phyloP scores from a whole-genome alignment of 1,140 invertebrate genomes.

The Trichonephila inaurata region DNA sequence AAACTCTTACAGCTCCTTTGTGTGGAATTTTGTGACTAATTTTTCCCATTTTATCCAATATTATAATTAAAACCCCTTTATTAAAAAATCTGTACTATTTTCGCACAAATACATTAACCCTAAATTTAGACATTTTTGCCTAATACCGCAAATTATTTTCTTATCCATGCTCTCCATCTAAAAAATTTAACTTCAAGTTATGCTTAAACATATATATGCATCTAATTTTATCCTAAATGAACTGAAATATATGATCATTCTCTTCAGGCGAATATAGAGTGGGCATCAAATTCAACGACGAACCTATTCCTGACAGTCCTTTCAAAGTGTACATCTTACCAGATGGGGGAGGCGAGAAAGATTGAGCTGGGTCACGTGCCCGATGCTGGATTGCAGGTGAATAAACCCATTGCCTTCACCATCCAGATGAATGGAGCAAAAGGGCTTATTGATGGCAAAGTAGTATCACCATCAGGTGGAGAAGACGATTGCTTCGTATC shows the following conservation, averaged over 20 bases:
- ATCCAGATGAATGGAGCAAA: conserved; percentile 96
- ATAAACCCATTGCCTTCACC: conserved; percentile 96
- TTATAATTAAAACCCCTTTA: no score
- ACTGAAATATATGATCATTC: not conserved
- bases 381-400: conserved; percentile 86
- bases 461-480: conserved; percentile 92
- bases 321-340: conserved; percentile 95
- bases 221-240: no score
- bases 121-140: no score
- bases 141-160: no score
- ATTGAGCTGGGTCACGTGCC: conserved; percentile 96
- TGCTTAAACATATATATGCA: no score
- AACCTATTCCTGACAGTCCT: conserved; percentile 98
- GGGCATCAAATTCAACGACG: conserved; percentile 98
- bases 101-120: no score
- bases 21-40: no score
- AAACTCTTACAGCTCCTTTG: no score
- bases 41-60: no score
- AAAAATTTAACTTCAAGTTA: no score
- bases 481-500: conserved; percentile 98
- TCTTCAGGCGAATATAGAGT: conserved; percentile 93
- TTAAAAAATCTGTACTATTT: no score
- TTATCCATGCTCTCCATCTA: no score
- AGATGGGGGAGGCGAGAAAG: conserved; percentile 95
- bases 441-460: conserved; percentile 93